phyloP scores from a whole-genome alignment of 2,797 vertebrate genomes.

The Hephaestus fuliginosus region DNA sequence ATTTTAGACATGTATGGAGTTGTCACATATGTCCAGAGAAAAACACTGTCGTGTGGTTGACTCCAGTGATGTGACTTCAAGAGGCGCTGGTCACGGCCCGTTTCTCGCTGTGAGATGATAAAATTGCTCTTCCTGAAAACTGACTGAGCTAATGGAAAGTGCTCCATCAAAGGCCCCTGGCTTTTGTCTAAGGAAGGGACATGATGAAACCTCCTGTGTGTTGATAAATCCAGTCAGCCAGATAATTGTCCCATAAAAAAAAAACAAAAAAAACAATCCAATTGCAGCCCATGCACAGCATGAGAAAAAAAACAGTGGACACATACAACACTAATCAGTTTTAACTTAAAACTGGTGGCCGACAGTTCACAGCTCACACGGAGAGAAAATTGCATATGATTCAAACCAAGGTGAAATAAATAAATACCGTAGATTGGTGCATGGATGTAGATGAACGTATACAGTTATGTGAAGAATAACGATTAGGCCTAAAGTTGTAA shows the following conservation, averaged over 20 bases:
- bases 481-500: conserved; percentile 77
- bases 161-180: conserved; percentile 50
- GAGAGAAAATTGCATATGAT: conserved; percentile 46
- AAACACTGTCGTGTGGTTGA: conserved; percentile 72
- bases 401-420: conserved; percentile 31
- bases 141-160: conserved; percentile 75
- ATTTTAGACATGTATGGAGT: conserved; percentile 76
- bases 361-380: conserved; percentile 27
- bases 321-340: conserved; percentile 26
- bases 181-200: conserved; percentile 53
- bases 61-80: conserved; percentile 64
- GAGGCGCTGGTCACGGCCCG: conserved; percentile 30
- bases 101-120: conserved; percentile 68
- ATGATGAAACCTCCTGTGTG: conserved; percentile 50
- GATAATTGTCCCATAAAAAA: conserved; percentile 54
- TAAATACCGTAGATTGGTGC: conserved; percentile 34
- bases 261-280: conserved; percentile 36
- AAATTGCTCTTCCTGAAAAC: conserved; percentile 68
- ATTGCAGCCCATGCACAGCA: conserved; percentile 44
- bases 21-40: conserved; percentile 62
- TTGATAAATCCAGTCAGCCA: conserved; percentile 56
- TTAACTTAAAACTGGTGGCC: conserved; percentile 34
- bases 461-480: conserved; percentile 74
- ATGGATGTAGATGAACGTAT: conserved; percentile 47
- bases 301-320: conserved; percentile 25